A percentile compares a stretch with the other conserved stretches of the same genome.
Conservation (phyloP, 2,113 vertebrate species). For the Oophaga pumilio region DNA sequence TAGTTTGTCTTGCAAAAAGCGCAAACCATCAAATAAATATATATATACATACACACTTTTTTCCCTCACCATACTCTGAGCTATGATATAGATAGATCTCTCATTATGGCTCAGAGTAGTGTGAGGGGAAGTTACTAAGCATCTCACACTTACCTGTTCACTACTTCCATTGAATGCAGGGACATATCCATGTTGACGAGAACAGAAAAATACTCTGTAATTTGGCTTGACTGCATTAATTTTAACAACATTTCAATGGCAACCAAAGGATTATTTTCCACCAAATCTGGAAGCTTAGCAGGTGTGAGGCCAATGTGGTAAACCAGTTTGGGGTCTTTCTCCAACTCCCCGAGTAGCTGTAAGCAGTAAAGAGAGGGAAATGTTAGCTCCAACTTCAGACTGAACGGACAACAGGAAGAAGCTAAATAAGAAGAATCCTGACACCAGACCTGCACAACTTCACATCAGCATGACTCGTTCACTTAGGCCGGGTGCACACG, state of each 20-base stretch:
- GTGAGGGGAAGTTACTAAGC: too few relatives aligned
- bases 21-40: too few relatives aligned
- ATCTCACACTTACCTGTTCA: slow-evolving; percentile 84
- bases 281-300: slow-evolving; percentile 92
- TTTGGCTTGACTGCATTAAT: slow-evolving; percentile 98
- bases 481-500: too few relatives aligned
- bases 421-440: too few relatives aligned
- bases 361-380: slow-evolving; percentile 12
- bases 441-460: too few relatives aligned
- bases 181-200: slow-evolving; percentile 99
- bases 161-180: slow-evolving; percentile 98
- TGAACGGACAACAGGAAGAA: too few relatives aligned
- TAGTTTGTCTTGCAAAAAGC: too few relatives aligned
- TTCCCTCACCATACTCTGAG: too few relatives aligned
- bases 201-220: slow-evolving; percentile 97
- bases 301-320: slow-evolving; percentile 96
- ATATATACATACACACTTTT: too few relatives aligned
- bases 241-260: slow-evolving; percentile 99
- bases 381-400: not conserved
- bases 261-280: slow-evolving; percentile 97
- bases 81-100: too few relatives aligned
- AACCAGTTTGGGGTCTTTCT: slow-evolving; percentile 95
- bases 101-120: not conserved
- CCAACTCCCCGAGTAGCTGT: slow-evolving; percentile 93
- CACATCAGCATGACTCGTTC: too few relatives aligned